Base-by-base conservation (phyloP, 1,140 invertebrate species). In the Diabrotica undecimpunctata region DNA sequence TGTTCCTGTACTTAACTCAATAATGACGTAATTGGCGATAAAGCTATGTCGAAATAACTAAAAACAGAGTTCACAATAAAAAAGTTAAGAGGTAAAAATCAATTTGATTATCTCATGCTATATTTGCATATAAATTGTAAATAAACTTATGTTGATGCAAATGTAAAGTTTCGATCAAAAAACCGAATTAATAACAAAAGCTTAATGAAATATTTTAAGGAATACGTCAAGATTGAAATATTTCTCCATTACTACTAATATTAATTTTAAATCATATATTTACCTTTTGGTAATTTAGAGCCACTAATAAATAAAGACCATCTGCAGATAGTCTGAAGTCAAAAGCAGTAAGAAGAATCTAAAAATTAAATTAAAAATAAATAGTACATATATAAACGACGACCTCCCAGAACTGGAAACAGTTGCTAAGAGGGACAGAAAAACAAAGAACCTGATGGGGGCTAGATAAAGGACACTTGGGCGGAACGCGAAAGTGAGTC, bases 11-110 rank as follows among this genome's bases (percentile, higher is more conserved):
- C 78, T 71, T 65, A 85, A 68, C 67, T 85, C 82, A 63, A 84
- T 79, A 68, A 86, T 82, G 64, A 77, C 81, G 76, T 86, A 85
- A 63, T 80, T 79, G 65, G 85, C 84, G 69, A 81, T 75, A 70
- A 80, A 84, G 39, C 83, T 84, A 71, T 86, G 82, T 61, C 85
- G 80, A 70, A 83, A 86, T 64, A 85, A 74, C 85, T 86, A 78
- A 41, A 83, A 82, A 73, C 79, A 50, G 76, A 77, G 74, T 46
- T 5, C 2, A n/a, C 41, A 3, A 46, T 46, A 5, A 46, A 46
- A 10, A 0, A 25, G 13, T 55, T 35, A n/a, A 25, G 8, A 2
- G 35, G n/a, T 53, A 12, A 25, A 25, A 25, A 25, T 25, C 1
- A 25, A 25, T 25, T 25, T 25, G 1, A 25, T 25, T 4, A 25